Percentiles rank a stretch among this genome's conserved stretches.
Conservation (phyloP, 2,888 invertebrate genomes). For the Synanthedon andrenaeformis region DNA sequence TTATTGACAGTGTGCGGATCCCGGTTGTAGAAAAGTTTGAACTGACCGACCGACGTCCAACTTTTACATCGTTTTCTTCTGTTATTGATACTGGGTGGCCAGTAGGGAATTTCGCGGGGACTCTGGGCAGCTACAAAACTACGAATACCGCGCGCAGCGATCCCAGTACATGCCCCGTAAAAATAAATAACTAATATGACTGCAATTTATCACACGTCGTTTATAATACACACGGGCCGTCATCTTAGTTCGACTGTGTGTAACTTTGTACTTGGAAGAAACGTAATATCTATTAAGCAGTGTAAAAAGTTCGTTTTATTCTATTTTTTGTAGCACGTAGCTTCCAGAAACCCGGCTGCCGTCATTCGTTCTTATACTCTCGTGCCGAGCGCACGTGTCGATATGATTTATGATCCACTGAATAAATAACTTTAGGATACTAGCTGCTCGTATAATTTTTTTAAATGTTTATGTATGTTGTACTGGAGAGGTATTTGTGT, state of each 20-base stretch:
- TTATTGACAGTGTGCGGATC: constrained; percentile 46
- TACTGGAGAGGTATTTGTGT: background rate
- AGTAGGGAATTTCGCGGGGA: constrained; percentile 14
- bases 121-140: constrained; percentile 23
- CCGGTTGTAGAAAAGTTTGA: constrained; percentile 41
- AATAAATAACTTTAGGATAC: constrained; percentile 49
- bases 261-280: constrained; percentile 27
- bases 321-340: constrained; percentile 7
- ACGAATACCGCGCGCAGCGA: constrained; percentile 35
- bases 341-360: constrained; percentile 6
- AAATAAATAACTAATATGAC: constrained; percentile 46
- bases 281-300: constrained; percentile 30
- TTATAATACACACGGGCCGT: constrained; percentile 31
- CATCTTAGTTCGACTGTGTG: constrained; percentile 36
- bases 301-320: constrained; percentile 31
- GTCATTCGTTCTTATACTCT: constrained; percentile 21
- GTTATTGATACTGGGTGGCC: constrained; percentile 48
- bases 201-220: constrained; percentile 34
- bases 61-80: constrained; percentile 37
- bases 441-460: constrained; percentile 14
- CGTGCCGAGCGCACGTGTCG: constrained; percentile 47
- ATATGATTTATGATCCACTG: constrained; percentile 56
- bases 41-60: constrained; percentile 37
- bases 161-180: constrained; percentile 28
- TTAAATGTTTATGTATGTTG: background rate